Evolutionary conservation across 2,113 vertebrate species (phyloP).

Genomic region (Alexandromys fortis): DNA sequence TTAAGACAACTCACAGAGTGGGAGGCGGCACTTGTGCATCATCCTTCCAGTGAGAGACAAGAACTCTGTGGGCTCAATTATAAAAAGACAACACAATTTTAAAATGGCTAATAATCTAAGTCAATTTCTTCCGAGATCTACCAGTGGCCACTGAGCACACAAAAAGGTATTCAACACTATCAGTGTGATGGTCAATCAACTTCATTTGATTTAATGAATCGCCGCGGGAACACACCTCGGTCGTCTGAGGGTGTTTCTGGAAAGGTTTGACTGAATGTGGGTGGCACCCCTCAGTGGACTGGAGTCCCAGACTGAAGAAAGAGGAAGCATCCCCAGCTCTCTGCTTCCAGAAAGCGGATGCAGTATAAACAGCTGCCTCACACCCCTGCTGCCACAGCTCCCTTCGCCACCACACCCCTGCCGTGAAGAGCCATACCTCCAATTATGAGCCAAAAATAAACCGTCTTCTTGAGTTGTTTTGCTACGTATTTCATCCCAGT

Average conservation of each 20-base stretch:
- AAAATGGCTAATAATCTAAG: background rate
- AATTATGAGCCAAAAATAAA: background rate
- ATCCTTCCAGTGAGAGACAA: background rate
- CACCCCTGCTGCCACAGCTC: background rate
- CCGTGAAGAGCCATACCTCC: background rate
- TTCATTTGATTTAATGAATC: background rate
- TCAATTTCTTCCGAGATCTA: conserved; percentile 30
- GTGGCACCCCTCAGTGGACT: background rate
- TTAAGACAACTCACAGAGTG: background rate
- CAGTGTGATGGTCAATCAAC: background rate
- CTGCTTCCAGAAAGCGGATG: background rate
- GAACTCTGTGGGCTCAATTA: background rate
- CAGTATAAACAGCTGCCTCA: background rate
- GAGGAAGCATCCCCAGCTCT: background rate
- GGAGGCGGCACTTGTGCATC: background rate
- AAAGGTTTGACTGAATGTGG: background rate
- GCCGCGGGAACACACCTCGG: too few species aligned
- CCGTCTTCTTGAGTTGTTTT: background rate
- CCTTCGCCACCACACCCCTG: too few species aligned
- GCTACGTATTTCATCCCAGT: background rate
- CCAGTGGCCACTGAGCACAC: background rate
- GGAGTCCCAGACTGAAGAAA: background rate
- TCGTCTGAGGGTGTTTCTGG: background rate
- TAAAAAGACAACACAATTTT: background rate
- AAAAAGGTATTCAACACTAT: background rate